Percentiles rank a stretch among this genome's conserved stretches.
Evolutionary conservation across 92 coral and sea anemone genomes (phyloP).

Genomic region (Paragorgia papillata): DNA sequence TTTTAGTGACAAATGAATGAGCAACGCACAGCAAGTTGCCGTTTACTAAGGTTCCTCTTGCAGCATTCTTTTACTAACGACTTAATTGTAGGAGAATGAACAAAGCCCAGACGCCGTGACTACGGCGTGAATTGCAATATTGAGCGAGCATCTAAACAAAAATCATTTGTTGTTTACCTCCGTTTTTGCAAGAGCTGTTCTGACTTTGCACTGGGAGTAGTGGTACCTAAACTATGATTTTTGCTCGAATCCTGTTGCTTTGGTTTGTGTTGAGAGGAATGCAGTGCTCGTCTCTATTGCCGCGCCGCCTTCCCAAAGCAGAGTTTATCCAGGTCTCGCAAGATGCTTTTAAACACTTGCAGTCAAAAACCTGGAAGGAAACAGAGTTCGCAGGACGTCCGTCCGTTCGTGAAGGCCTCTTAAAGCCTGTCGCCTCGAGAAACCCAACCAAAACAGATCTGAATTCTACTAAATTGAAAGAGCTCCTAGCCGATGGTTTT

Average conservation of each 20-base stretch:
- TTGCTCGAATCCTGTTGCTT: neutral
- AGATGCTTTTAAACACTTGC: slow-evolving; percentile 11
- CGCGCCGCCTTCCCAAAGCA: neutral
- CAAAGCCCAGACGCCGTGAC: slow-evolving; percentile 47
- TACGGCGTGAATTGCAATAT: slow-evolving; percentile 18
- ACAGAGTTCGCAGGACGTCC: neutral
- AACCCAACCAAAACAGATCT: neutral
- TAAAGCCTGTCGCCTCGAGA: no score
- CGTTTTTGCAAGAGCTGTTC: neutral
- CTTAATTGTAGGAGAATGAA: slow-evolving; percentile 33
- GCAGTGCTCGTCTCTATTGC: neutral
- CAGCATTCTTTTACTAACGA: slow-evolving; percentile 39
- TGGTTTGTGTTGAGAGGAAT: neutral
- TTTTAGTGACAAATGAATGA: slow-evolving; percentile 38
- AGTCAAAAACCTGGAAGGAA: slow-evolving; percentile 2
- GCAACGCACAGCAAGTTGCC: slow-evolving; percentile 25
- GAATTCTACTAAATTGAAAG: slow-evolving; percentile 10
- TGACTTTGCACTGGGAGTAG: neutral
- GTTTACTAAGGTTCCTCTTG: neutral
- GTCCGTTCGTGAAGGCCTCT: neutral
- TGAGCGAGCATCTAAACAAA: neutral
- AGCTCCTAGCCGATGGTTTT: slow-evolving; percentile 18
- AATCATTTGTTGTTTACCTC: neutral
- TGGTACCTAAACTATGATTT: neutral
- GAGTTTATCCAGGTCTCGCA: slow-evolving; percentile 9